phyloP scores from a whole-genome alignment of 2,888 invertebrate species.

The Drosophila pseudotalamancana region DNA sequence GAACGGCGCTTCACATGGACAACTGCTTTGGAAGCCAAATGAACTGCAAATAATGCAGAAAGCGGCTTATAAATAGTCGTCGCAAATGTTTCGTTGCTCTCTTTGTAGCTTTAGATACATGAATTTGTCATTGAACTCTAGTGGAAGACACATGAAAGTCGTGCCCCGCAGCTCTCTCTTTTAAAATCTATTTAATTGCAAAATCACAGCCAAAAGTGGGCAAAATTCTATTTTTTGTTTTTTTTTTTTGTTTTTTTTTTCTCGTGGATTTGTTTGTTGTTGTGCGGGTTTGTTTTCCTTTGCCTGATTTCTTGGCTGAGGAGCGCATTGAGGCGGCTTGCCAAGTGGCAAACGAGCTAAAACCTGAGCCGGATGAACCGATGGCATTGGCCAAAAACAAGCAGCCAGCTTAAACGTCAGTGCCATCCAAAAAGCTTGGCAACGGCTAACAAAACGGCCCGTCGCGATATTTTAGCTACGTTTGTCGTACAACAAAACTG shows the following conservation, averaged over 20 bases:
- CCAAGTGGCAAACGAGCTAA: slow-evolving; percentile 59
- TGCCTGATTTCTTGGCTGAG: slow-evolving; percentile 63
- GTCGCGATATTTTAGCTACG: slow-evolving; percentile 60
- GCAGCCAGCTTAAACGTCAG: slow-evolving; percentile 63
- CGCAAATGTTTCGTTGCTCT: slow-evolving; percentile 18
- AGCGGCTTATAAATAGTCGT: slow-evolving; percentile 53
- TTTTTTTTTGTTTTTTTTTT: not conserved
- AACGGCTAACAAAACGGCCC: slow-evolving; percentile 49
- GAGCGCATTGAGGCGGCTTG: slow-evolving; percentile 36
- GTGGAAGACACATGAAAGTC: slow-evolving; percentile 2
- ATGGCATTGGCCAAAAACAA: slow-evolving; percentile 42
- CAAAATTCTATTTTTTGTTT: slow-evolving; percentile 20
- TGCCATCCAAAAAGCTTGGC: slow-evolving; percentile 57
- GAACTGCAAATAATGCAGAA: slow-evolving; percentile 65
- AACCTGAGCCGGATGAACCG: slow-evolving; percentile 72
- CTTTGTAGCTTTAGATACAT: slow-evolving; percentile 45
- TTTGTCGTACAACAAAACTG: slow-evolving; percentile 74
- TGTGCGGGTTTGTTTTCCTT: slow-evolving; percentile 60
- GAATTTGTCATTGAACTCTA: slow-evolving; percentile 74
- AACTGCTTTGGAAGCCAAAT: slow-evolving; percentile 45
- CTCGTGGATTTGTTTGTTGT: slow-evolving; percentile 18
- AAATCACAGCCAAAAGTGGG: slow-evolving; percentile 77
- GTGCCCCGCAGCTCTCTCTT: not conserved
- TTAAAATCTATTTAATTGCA: slow-evolving; percentile 75
- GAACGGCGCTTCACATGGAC: not conserved